Conservation (phyloP, 2,113 vertebrate species). For the Macrotis lagotis region DNA sequence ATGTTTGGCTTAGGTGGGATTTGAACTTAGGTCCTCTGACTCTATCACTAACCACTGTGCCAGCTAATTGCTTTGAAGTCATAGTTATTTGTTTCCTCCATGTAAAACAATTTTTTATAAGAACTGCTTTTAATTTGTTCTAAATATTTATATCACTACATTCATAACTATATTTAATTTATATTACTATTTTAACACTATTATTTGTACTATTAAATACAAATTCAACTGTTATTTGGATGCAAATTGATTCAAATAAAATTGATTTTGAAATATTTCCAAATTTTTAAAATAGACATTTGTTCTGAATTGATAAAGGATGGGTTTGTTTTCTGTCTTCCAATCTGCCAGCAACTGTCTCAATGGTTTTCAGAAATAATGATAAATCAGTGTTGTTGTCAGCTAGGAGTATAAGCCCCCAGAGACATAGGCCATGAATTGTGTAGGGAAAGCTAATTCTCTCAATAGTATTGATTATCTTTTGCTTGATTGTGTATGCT, state of each 20-base stretch:
- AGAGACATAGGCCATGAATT: slow-evolving; percentile 45
- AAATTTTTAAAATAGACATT: slow-evolving; percentile 35
- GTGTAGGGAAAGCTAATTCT: slow-evolving; percentile 67
- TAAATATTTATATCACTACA: slow-evolving; percentile 50
- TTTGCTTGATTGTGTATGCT: slow-evolving; percentile 52
- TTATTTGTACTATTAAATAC: slow-evolving; percentile 56
- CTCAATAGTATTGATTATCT: slow-evolving; percentile 63
- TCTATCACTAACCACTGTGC: not conserved
- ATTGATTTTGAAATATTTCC: slow-evolving; percentile 67
- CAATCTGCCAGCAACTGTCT: slow-evolving; percentile 67
- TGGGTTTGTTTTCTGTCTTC: not conserved
- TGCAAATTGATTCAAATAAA: slow-evolving; percentile 65
- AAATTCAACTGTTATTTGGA: slow-evolving; percentile 54
- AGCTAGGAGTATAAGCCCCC: slow-evolving; percentile 65
- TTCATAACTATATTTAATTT: slow-evolving; percentile 40
- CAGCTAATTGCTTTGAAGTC: not conserved
- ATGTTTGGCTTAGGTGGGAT: not conserved
- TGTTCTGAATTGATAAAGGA: slow-evolving; percentile 61
- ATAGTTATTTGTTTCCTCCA: not conserved
- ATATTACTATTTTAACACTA: slow-evolving; percentile 57
- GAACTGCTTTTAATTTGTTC: slow-evolving; percentile 28
- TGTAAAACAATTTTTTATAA: not conserved
- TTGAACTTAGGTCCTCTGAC: not conserved
- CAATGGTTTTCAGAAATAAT: slow-evolving; percentile 62
- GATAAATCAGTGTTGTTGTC: slow-evolving; percentile 50